A percentile compares a stretch with the other conserved stretches of the same genome.
Evolutionary conservation across 2,888 invertebrate genomes (phyloP).

Genomic region (Cantharis nigra): DNA sequence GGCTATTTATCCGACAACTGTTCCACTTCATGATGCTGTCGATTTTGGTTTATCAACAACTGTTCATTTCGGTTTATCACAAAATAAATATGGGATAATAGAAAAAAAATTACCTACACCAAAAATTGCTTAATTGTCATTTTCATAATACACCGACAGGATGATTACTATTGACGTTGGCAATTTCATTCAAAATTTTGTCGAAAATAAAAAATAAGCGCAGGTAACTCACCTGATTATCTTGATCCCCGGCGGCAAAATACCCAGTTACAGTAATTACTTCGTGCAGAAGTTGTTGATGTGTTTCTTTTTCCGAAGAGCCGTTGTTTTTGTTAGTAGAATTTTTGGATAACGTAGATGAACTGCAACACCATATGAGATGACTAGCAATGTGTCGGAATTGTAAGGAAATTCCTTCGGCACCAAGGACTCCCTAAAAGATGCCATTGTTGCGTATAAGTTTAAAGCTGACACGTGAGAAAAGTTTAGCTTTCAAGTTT

Average conservation of each 20-base stretch:
- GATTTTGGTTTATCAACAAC: background rate
- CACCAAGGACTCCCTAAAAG: constrained; percentile 71
- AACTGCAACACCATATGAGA: constrained; percentile 70
- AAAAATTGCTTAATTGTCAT: background rate
- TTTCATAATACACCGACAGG: background rate
- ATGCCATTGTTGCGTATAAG: constrained; percentile 20
- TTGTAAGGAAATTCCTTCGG: constrained; percentile 84
- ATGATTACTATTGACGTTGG: background rate
- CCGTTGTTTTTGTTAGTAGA: constrained; percentile 59
- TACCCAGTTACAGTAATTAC: constrained; percentile 81
- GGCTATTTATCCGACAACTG: background rate
- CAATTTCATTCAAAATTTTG: background rate
- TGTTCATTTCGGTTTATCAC: background rate
- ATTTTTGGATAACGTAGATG: constrained; percentile 47
- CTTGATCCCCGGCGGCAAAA: constrained; percentile 78
- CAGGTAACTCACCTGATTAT: constrained; percentile 69
- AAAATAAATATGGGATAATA: background rate
- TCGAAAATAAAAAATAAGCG: background rate
- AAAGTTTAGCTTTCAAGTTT: constrained; percentile 18
- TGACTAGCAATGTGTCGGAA: constrained; percentile 85
- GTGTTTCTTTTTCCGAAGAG: constrained; percentile 58
- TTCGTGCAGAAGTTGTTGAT: constrained; percentile 74
- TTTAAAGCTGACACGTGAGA: constrained; percentile 15
- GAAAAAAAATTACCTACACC: background rate
- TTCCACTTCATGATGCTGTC: background rate